Evolutionary conservation across 2,888 invertebrate genomes (phyloP).

Genomic region (Eledona agricola): DNA sequence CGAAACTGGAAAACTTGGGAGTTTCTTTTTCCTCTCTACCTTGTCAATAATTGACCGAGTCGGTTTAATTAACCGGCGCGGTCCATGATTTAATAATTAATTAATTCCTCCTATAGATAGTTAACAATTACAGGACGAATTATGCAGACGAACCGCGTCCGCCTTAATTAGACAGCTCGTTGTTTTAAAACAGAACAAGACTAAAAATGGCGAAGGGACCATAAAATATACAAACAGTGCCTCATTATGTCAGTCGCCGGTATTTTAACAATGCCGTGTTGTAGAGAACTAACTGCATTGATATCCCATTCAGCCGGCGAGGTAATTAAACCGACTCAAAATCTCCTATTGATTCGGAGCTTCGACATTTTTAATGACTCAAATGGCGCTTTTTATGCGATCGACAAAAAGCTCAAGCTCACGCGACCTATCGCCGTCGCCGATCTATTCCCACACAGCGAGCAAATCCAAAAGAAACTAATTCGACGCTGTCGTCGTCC

Average conservation of each 20-base stretch:
- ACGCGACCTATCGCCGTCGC: conserved; percentile 5
- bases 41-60: conserved; percentile 49
- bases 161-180: conserved; percentile 57
- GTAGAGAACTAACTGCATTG: conserved; percentile 53
- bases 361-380: conserved; percentile 34
- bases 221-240: conserved; percentile 60
- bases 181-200: conserved; percentile 52
- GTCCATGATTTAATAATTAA: conserved; percentile 59
- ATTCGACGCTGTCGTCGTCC: no score
- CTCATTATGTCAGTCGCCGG: conserved; percentile 59
- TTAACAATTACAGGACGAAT: conserved; percentile 59
- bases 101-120: conserved; percentile 59
- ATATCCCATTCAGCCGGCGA: conserved; percentile 54
- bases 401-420: conserved; percentile 26
- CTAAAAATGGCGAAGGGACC: conserved; percentile 59
- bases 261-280: conserved; percentile 59
- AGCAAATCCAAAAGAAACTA: no score
- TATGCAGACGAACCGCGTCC: conserved; percentile 56
- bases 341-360: conserved; percentile 37
- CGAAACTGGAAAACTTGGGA: conserved; percentile 27
- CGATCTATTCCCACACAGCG: no score
- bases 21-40: conserved; percentile 26
- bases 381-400: conserved; percentile 24
- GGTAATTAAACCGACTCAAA: conserved; percentile 48
- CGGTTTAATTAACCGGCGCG: conserved; percentile 55